Conservation (phyloP, 2,797 vertebrate species). For the Chloroceryle amazona region DNA sequence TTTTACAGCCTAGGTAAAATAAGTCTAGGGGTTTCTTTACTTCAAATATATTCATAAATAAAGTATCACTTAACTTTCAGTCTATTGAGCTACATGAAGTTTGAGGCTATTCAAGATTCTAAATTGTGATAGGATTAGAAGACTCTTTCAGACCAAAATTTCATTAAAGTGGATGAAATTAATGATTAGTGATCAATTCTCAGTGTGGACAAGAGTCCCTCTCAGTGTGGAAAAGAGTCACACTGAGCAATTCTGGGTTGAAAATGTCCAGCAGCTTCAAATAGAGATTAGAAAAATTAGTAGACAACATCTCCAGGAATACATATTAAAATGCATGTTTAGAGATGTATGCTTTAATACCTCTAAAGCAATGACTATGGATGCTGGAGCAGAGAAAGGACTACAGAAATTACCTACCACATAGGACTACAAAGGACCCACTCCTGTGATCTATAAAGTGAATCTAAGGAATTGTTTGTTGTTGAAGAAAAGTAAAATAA, state of each 20-base stretch:
- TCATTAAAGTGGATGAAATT: background rate
- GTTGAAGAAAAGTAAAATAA: rapidly evolving
- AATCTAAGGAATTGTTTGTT: background rate
- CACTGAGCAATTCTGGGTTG: background rate
- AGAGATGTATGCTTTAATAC: background rate
- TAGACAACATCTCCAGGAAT: background rate
- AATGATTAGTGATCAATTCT: background rate
- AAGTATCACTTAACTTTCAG: background rate
- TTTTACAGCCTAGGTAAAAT: background rate
- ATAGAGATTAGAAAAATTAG: background rate
- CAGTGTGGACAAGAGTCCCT: background rate
- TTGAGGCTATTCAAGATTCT: background rate
- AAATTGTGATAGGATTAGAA: background rate
- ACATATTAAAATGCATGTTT: background rate
- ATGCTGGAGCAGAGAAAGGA: background rate
- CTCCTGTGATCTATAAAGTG: background rate
- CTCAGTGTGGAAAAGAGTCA: background rate
- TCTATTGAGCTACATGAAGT: background rate
- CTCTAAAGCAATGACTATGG: background rate
- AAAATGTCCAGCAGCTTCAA: background rate
- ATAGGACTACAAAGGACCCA: background rate
- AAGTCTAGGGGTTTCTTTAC: background rate
- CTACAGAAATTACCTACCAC: background rate
- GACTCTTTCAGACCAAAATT: background rate
- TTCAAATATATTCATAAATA: background rate